Base-by-base conservation (phyloP, 2,888 invertebrate genomes). In the Cactoblastis cactorum region DNA sequence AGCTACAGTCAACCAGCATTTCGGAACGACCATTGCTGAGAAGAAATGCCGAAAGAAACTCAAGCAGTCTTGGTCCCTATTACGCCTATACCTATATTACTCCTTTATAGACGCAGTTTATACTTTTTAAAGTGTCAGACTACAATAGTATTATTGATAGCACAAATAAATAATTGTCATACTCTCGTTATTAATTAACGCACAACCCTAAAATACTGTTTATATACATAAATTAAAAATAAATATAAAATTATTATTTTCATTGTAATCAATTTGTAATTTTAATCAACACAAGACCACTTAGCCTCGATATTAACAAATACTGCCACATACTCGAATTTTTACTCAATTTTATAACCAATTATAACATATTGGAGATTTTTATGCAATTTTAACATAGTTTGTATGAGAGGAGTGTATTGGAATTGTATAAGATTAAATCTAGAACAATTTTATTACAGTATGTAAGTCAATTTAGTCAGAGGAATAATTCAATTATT, bases 251-350 rank as follows among this genome's bases (percentile, higher is more conserved):
- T n/a, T n/a, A n/a, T n/a, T n/a, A n/a, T n/a, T 9, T 8, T 6
- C 1, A 37, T 1, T 34, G 37, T 17, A 37, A 37, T 17, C 37
- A 18, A 14, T 37, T 37, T 15, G 8, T 17, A n/a, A 34, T 34
- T n/a, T 34, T 34, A 34, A n/a, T n/a, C n/a, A n/a, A n/a, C n/a
- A n/a, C n/a, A 61, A 46, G 65, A 70, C 68, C 62, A 72, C 57
- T n/a, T 66, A 59, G 55, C 67, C 57, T 69, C 55, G 58, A 59
- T 38, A 17, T n/a, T 57, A 73, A 77, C 74, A 66, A 67, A 73
- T 73, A 83, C 85, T 85, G 85, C 84, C 83, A 83, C 70, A 65
- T 74, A 75, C 67, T 83, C 81, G 81, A 85, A 80, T 82, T 84
- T 81, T 74, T 69, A 79, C 61, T 69, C 62, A 58, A 59, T 64